Conservation (phyloP, 2,113 vertebrate species). For the Uria lomvia region DNA sequence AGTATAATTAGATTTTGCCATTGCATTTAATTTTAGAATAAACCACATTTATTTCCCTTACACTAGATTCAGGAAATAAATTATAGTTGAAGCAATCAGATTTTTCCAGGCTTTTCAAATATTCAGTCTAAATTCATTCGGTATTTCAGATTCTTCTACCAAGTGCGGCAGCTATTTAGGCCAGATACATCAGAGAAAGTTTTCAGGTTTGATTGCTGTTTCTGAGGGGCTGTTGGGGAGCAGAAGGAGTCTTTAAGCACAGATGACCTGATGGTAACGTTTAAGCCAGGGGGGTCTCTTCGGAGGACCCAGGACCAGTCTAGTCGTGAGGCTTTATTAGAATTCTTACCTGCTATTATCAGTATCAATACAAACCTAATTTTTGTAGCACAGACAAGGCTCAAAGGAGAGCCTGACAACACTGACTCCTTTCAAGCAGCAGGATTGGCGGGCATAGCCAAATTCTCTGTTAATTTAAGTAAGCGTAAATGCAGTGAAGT, state of each 20-base stretch:
- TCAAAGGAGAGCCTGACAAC: not conserved
- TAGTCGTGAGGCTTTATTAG: not conserved
- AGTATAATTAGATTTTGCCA: not conserved
- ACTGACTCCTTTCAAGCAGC: not conserved
- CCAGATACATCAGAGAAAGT: not conserved
- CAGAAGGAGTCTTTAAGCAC: not conserved
- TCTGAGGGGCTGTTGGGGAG: not conserved
- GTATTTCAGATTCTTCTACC: not conserved
- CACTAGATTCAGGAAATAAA: not conserved
- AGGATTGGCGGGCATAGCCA: not conserved
- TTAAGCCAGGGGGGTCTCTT: not conserved
- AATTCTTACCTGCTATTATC: not conserved
- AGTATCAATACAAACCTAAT: not conserved
- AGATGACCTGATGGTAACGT: not conserved
- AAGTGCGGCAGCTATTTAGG: not conserved
- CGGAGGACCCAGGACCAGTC: not conserved
- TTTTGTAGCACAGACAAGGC: not conserved
- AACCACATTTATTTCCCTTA: not conserved
- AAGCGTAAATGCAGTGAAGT: not conserved
- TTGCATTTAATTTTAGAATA: conserved; percentile 45
- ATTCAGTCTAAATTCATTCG: not conserved
- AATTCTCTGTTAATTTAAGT: not conserved
- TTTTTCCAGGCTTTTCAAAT: not conserved
- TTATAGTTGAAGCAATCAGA: not conserved
- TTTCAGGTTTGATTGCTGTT: not conserved